Evolutionary conservation across 2,888 invertebrate species (phyloP), one percentile per base, ranked within the genome.

Genomic region (Callimorpha dominula): DNA sequence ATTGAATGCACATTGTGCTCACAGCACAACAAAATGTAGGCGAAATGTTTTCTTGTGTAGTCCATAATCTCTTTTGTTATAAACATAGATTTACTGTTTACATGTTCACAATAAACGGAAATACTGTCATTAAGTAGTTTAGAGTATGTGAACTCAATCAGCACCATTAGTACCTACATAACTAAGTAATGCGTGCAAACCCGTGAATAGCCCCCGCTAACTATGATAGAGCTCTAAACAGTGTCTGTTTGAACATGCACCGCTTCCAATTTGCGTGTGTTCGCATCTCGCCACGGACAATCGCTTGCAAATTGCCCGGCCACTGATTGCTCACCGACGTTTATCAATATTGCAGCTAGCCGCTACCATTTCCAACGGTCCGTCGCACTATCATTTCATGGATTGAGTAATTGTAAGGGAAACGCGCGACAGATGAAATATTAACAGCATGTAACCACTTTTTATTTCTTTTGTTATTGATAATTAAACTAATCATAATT

Each of bases 211-310:
- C 77, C 71, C 77, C 75, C 74, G 76, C 78, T 81, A 82, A 78
- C 78, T 77, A 79, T 78, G 80, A 76, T 86, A 81, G 84, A 85
- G 86, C 85, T 84, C 87, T 90, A 90, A 92, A 89, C 88, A 87
- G 88, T 85, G 65, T 84, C 87, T 85, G 88, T 91, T 89, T 87
- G 89, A 88, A 89, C 90, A 88, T 88, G 89, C 89, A 88, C 86
- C 85, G 87, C 89, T 86, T 89, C 88, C 93, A 93, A 93, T 93
- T 94, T 94, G 90, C 92, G 90, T 90, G 88, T 87, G 87, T 87
- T 90, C 88, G 89, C 89, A 90, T 91, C 92, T 92, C 91, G 88
- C 90, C 92, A 92, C 93, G 94, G 92, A 92, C 94, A 94, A 95
- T 95, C 92, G 92, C 91, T 87, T 88, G 91, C 92, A 94, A 94